A percentile compares a stretch with the other conserved stretches of the same genome.
phyloP scores from a whole-genome alignment of 1,140 invertebrate genomes.

The Sycophaga agraensis region DNA sequence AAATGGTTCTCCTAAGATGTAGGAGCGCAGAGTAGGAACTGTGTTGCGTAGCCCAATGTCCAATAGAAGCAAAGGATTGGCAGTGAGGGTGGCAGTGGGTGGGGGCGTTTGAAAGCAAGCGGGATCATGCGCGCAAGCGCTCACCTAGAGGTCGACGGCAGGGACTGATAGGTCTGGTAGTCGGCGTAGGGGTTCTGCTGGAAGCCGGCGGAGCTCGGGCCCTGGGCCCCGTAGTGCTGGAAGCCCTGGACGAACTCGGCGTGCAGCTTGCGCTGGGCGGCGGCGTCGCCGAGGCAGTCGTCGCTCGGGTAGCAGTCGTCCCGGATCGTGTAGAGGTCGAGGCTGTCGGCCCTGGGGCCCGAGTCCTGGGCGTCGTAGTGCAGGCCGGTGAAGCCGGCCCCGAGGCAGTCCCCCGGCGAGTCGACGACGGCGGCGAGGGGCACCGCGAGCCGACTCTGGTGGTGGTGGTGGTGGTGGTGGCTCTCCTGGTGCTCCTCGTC shows the following conservation, averaged over 20 bases:
- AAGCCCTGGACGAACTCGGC: conserved; percentile 50
- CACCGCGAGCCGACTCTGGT: background rate
- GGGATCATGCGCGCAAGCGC: too few species aligned
- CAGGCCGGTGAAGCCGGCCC: conserved; percentile 67
- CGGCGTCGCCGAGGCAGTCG: conserved; percentile 40
- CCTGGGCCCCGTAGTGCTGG: conserved; percentile 38
- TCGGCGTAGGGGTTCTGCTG: conserved; percentile 39
- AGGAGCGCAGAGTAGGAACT: background rate
- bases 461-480: background rate
- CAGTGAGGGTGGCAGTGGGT: too few species aligned
- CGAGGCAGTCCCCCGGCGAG: conserved; percentile 18
- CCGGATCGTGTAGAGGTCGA: conserved; percentile 67
- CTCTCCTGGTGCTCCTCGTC: conserved; percentile 53
- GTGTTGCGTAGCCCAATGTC: background rate
- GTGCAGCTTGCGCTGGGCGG: conserved; percentile 45
- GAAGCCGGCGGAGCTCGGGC: conserved; percentile 21
- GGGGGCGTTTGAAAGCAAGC: too few species aligned
- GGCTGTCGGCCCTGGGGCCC: conserved; percentile 61
- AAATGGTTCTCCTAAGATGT: background rate
- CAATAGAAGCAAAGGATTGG: background rate
- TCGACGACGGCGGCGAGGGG: background rate
- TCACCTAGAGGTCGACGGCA: conserved; percentile 48
- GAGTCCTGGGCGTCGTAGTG: conserved; percentile 59
- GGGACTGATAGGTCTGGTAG: conserved; percentile 41
- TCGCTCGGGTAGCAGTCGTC: conserved; percentile 70